Percentiles rank a stretch among this genome's conserved stretches.
These are phyloP conservation scores for Torymus tubicola DNA, from an alignment of 2,888 invertebrate genomes.

Conservation along the genomic window DNA sequence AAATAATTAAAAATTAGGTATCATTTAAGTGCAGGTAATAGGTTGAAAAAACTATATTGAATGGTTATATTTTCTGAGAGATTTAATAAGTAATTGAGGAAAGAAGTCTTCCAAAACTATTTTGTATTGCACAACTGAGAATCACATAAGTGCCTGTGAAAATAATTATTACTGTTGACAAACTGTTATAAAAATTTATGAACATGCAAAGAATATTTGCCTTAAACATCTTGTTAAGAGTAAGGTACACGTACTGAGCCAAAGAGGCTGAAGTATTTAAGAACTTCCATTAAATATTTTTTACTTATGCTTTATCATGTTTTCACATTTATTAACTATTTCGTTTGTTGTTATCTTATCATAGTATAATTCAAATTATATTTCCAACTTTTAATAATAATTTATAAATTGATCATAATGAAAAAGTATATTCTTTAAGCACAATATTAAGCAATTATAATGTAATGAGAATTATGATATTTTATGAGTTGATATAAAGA, in stretches of 20 bases:
- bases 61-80: constrained; percentile 56
- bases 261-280: constrained; percentile 46
- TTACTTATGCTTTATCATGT: constrained; percentile 35
- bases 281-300: constrained; percentile 48
- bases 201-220: constrained; percentile 28
- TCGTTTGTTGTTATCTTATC: constrained; percentile 53
- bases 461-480: constrained; percentile 28
- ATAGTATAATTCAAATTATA: constrained; percentile 48
- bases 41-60: constrained; percentile 47
- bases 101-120: constrained; percentile 60
- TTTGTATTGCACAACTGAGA: constrained; percentile 57
- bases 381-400: constrained; percentile 44
- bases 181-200: constrained; percentile 46
- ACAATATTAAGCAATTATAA: constrained; percentile 24
- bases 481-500: constrained; percentile 25
- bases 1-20: constrained; percentile 24
- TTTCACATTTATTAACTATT: constrained; percentile 43
- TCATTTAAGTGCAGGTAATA: constrained; percentile 10
- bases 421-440: constrained; percentile 24
- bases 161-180: constrained; percentile 54
- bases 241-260: constrained; percentile 27
- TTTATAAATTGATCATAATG: constrained; percentile 38
- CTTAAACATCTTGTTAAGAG: constrained; percentile 3
- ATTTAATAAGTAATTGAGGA: constrained; percentile 51
- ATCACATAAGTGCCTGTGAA: constrained; percentile 58